Evolutionary conservation across 2,888 invertebrate genomes (phyloP), one percentile per base, ranked within the genome.

Genomic region (Pandemis cinnamomeana): DNA sequence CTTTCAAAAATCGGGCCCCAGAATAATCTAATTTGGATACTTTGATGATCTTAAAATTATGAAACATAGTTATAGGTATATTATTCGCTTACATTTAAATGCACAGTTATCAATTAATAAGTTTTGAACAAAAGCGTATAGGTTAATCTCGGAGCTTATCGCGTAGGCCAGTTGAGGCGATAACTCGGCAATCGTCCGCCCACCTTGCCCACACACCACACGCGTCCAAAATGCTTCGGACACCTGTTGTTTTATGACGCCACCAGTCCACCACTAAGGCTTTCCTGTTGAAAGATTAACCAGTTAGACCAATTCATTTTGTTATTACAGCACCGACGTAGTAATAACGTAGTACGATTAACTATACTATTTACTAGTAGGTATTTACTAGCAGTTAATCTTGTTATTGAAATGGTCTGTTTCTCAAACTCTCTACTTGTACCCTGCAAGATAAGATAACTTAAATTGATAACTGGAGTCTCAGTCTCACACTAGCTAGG

Each of bases 201-300:
- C 76, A 78, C 78, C 78, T 75, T 79, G 78, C 84, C 82, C 79
- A 83, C 51, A 51, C 84, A 78, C 79, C 5, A 51, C 84, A 78
- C 79, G 78, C 67, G 75, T 75, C 75, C 64, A 67, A 46, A 76
- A 67, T 62, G 74, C 60, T 68, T 61, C 55, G 76, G 79, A 81
- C 83, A 83, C 83, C 81, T 85, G 83, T 81, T 81, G 76, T 74
- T 79, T 77, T 74, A 72, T 64, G 75, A 77, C 69, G 78, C 78
- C 67, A 74, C 61, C 11, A 11, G 27, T 36, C 11, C 11, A 46
- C 46, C 61, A 61, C 44, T 62, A 60, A 53, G 44, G n/a, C 15
- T 41, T 53, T 60, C 48, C 36, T 20, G 42, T 69, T 73, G 64
- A 66, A 68, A 55, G 68, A 73, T 72, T 11, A 27, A 27, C 27